Evolutionary conservation across 2,888 invertebrate genomes (phyloP).

Genomic region (Oscheius myriophilus): DNA sequence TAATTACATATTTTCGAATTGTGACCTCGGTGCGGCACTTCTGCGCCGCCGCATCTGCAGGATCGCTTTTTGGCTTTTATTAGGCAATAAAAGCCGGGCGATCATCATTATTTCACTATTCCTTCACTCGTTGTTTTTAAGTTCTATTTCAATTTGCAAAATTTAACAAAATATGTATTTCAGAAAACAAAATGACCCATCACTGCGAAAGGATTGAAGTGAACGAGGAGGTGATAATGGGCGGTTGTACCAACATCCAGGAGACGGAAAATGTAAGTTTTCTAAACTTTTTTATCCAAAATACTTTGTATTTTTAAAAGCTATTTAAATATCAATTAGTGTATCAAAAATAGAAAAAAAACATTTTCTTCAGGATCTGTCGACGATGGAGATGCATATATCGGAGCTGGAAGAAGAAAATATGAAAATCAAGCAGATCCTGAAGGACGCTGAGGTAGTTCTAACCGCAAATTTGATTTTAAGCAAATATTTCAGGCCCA

Average conservation of each 20-base stretch:
- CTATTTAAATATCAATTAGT: too few species aligned
- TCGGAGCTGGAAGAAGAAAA: slow-evolving; percentile 99
- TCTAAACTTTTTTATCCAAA: not conserved
- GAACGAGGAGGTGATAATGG: slow-evolving; percentile 38
- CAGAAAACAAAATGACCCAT: slow-evolving; percentile 47
- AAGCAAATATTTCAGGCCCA: slow-evolving; percentile 30
- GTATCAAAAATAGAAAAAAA: too few species aligned
- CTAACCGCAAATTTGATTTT: slow-evolving; percentile 13
- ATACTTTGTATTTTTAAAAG: too few species aligned
- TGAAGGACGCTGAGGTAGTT: slow-evolving; percentile 92
- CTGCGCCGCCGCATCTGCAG: too few species aligned
- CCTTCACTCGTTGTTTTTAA: too few species aligned
- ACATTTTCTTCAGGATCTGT: slow-evolving; percentile 82
- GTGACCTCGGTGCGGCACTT: too few species aligned
- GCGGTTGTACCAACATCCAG: slow-evolving; percentile 35
- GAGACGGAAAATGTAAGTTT: slow-evolving; percentile 47
- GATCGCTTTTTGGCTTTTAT: too few species aligned
- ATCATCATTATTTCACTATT: too few species aligned
- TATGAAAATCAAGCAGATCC: slow-evolving; percentile 95
- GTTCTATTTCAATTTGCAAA: too few species aligned
- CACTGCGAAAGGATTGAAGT: slow-evolving; percentile 27
- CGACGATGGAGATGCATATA: slow-evolving; percentile 94
- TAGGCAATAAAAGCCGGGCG: too few species aligned
- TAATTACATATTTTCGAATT: too few species aligned
- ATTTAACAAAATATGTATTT: too few species aligned